These are phyloP conservation scores for Electrona antarctica DNA, from an alignment of 2,113 vertebrate genomes.

Conservation along the genomic window DNA sequence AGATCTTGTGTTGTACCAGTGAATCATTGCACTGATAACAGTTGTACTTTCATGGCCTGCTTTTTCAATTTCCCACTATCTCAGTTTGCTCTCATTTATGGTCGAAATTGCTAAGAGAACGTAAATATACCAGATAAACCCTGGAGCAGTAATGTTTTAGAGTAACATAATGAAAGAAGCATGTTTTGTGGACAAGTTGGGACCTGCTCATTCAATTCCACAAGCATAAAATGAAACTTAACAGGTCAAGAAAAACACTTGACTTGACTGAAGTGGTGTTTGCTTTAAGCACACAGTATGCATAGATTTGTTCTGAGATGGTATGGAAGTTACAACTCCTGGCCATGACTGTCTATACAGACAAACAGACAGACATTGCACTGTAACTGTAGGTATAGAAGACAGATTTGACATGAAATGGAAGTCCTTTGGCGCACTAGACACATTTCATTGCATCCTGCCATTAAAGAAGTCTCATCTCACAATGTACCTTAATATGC, in stretches of 20 bases:
- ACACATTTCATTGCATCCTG: conserved; percentile 33
- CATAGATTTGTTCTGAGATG: conserved; percentile 57
- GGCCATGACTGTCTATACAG: no score
- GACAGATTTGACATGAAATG: not conserved
- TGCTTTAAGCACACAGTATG: conserved; percentile 26
- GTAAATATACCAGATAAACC: conserved; percentile 17
- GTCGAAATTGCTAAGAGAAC: conserved; percentile 12
- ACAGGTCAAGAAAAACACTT: not conserved
- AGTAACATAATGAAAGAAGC: conserved; percentile 15
- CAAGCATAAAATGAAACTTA: conserved; percentile 1
- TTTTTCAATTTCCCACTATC: conserved; percentile 47
- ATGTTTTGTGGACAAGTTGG: conserved; percentile 11
- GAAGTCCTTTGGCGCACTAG: conserved; percentile 9
- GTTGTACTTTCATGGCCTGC: conserved; percentile 24
- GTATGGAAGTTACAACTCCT: conserved; percentile 41
- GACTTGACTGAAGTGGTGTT: no score
- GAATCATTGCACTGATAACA: conserved; percentile 52
- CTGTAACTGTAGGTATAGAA: not conserved
- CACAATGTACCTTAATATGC: conserved; percentile 28
- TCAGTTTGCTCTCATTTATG: conserved; percentile 23
- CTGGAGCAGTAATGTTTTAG: conserved; percentile 22
- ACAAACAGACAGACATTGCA: not conserved
- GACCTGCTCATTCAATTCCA: conserved; percentile 9
- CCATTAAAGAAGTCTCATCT: conserved; percentile 25
- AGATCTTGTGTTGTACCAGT: conserved; percentile 59